Conservation (phyloP, 2,113 vertebrate genomes). For the Orthonyx spaldingii region DNA sequence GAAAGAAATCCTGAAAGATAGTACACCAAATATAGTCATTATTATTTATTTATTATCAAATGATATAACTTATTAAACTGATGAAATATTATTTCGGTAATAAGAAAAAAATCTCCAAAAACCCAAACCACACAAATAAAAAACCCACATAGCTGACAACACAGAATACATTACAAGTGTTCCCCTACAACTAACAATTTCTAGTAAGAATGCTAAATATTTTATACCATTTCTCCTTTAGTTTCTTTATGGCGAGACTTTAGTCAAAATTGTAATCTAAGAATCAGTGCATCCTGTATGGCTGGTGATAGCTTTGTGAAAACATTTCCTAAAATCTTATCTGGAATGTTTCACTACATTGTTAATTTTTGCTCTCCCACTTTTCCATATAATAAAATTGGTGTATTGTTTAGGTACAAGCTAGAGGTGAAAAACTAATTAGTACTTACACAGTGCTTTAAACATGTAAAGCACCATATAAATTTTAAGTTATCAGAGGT, state of each 20-base stretch:
- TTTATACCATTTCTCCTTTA: not conserved
- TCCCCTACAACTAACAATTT: not conserved
- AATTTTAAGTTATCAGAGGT: not conserved
- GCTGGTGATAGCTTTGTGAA: not conserved
- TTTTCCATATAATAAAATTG: not conserved
- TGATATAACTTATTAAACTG: not conserved
- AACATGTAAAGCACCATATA: not conserved
- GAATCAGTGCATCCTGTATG: not conserved
- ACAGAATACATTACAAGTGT: not conserved
- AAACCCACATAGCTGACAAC: not conserved
- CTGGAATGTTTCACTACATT: not conserved
- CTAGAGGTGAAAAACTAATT: not conserved
- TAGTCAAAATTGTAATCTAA: not conserved
- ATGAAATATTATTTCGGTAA: not conserved
- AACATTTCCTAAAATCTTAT: not conserved
- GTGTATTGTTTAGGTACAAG: not conserved
- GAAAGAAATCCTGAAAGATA: not conserved
- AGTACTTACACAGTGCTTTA: not conserved
- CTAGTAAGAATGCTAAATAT: not conserved
- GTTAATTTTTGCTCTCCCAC: not conserved
- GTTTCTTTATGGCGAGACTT: not conserved
- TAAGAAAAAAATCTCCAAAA: not conserved
- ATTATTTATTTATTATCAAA: not conserved
- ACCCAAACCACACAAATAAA: not conserved
- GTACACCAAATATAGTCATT: not conserved